These are phyloP conservation scores for Lacerta agilis DNA, from an alignment of 2,797 vertebrate genomes.

Conservation along the genomic window DNA sequence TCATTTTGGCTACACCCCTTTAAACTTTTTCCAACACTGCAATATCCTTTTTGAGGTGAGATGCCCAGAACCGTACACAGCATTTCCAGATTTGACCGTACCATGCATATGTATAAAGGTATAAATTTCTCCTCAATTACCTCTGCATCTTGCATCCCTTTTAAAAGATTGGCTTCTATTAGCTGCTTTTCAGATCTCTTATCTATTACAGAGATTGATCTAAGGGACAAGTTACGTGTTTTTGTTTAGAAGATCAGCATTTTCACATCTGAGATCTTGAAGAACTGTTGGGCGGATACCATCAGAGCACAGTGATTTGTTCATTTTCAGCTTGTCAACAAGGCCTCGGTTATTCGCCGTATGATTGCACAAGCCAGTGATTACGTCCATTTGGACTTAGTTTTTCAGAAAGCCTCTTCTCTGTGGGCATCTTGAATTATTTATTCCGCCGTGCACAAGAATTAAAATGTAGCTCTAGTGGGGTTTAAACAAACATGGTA, in stretches of 20 bases:
- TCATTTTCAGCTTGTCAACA: constrained; percentile 1
- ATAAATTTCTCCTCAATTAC: not conserved
- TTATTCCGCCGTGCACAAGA: not conserved
- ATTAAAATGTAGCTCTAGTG: not conserved
- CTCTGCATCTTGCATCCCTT: too few species aligned
- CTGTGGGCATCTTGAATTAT: constrained; percentile 11
- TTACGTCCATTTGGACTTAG: constrained; percentile 45
- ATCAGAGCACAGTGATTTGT: not conserved
- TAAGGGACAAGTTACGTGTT: not conserved
- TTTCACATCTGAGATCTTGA: not conserved
- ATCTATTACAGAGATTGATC: not conserved
- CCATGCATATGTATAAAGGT: too few species aligned
- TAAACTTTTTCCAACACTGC: not conserved
- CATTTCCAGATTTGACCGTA: too few species aligned
- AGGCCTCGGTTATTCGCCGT: constrained; percentile 52
- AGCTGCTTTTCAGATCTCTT: not conserved
- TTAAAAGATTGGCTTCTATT: not conserved
- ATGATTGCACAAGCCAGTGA: constrained; percentile 62
- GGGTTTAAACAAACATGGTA: constrained; percentile 6
- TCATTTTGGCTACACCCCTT: not conserved
- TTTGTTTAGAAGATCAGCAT: not conserved
- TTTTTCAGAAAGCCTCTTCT: constrained; percentile 19
- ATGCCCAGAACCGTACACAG: not conserved
- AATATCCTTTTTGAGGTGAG: not conserved
- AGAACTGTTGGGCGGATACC: not conserved